Conservation (phyloP, 2,113 vertebrate species). For the Rissa tridactyla region DNA sequence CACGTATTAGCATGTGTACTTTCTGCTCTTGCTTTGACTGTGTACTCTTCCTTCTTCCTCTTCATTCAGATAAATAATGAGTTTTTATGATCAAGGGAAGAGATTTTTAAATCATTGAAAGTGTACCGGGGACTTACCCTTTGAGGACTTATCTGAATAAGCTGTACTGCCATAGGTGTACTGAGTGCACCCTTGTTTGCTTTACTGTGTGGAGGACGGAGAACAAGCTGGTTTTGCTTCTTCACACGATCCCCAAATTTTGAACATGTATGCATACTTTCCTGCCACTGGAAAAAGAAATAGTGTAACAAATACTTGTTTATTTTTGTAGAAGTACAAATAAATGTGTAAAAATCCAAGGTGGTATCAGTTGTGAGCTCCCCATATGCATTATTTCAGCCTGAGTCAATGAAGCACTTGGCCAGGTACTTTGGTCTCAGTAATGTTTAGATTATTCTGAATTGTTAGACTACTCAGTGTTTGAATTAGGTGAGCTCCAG, state of each 20-base stretch:
- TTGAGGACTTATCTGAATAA: neutral
- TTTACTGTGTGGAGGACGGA: neutral
- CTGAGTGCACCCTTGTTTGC: neutral
- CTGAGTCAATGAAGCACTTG: neutral
- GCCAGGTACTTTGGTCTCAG: neutral
- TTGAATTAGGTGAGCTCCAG: neutral
- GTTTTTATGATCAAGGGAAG: neutral
- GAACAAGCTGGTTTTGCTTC: neutral
- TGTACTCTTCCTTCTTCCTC: neutral
- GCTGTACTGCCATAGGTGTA: neutral
- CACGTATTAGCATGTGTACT: neutral
- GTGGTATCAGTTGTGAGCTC: neutral
- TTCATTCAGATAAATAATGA: neutral
- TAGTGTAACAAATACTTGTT: neutral
- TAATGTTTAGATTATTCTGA: neutral
- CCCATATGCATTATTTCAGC: neutral
- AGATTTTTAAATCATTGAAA: neutral
- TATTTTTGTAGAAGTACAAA: neutral
- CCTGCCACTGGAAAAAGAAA: neutral
- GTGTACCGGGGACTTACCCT: neutral
- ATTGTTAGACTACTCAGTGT: neutral
- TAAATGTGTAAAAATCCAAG: neutral
- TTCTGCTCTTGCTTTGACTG: neutral
- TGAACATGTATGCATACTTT: neutral
- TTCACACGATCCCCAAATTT: neutral